Evolutionary conservation across 1,140 invertebrate species (phyloP).

Genomic region (Stegodyphus mimosarum): DNA sequence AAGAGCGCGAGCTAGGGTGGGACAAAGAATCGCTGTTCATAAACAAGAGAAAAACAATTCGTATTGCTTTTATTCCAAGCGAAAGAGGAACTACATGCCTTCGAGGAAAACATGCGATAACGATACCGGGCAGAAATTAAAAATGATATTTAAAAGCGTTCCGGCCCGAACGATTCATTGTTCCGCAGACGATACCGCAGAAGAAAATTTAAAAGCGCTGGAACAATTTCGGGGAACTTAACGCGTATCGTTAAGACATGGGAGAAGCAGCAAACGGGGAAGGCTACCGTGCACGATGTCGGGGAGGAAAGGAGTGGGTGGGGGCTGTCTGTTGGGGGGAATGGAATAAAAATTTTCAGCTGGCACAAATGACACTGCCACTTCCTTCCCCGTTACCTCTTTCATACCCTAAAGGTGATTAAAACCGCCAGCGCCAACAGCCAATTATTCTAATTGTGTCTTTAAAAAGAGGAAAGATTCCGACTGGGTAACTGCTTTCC

Average conservation of each 20-base stretch:
- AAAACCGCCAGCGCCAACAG: conserved; percentile 55
- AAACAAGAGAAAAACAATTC: conserved; percentile 55
- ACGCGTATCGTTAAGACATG: conserved; percentile 41
- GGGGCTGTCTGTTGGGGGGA: conserved; percentile 19
- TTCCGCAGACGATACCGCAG: conserved; percentile 56
- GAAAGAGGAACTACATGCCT: neutral
- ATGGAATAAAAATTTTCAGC: conserved; percentile 45
- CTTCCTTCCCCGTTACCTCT: conserved; percentile 16
- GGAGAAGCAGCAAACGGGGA: neutral
- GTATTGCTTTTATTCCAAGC: conserved; percentile 13
- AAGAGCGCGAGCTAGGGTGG: neutral
- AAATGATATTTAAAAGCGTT: conserved; percentile 57
- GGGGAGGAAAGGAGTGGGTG: no score
- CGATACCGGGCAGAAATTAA: conserved; percentile 53
- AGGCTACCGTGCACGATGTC: neutral
- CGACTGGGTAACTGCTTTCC: conserved; percentile 39
- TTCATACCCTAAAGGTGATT: conserved; percentile 59
- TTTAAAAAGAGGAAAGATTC: conserved; percentile 58
- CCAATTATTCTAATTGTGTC: conserved; percentile 61
- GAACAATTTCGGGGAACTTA: conserved; percentile 52
- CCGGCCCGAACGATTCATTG: conserved; percentile 56
- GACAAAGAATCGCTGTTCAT: conserved; percentile 30
- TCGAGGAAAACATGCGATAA: conserved; percentile 24
- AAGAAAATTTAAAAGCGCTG: conserved; percentile 59
- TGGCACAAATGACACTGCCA: conserved; percentile 41